Percentiles rank a stretch among this genome's conserved stretches.
Evolutionary conservation across 2,113 vertebrate species (phyloP).

Genomic region (Sinocyclocheilus maitianheensis): DNA sequence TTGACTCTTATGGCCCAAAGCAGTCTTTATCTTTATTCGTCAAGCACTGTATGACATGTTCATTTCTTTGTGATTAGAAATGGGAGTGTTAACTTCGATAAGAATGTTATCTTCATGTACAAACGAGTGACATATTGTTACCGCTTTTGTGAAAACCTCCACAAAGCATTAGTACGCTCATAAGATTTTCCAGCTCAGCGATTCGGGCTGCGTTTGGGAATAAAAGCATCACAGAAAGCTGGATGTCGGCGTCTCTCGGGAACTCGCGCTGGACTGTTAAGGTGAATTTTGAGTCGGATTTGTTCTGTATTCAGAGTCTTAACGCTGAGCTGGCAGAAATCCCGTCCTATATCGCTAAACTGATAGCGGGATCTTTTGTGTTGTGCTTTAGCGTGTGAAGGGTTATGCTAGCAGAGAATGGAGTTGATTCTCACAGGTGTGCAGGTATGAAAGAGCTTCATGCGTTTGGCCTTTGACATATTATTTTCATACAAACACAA

Average conservation of each 20-base stretch:
- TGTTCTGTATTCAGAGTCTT: conserved; percentile 28
- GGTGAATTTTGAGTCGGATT: conserved; percentile 45
- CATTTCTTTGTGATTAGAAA: background rate
- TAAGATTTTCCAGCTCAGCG: background rate
- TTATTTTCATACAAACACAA: background rate
- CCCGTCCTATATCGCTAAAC: conserved; percentile 4
- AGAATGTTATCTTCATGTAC: background rate
- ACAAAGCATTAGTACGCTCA: background rate
- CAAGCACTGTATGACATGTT: background rate
- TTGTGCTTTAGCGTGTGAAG: conserved; percentile 34
- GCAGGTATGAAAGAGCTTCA: background rate
- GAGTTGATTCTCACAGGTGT: conserved; percentile 10
- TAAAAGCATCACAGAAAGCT: background rate
- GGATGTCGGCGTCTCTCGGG: conserved; percentile 26
- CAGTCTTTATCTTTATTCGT: background rate
- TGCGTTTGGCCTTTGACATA: background rate
- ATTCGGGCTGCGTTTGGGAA: background rate
- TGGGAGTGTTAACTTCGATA: background rate
- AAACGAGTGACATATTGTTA: background rate
- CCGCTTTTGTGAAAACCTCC: background rate
- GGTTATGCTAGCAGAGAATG: conserved; percentile 22
- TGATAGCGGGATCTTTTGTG: conserved; percentile 28
- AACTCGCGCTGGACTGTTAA: conserved; percentile 15
- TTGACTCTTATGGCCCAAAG: background rate
- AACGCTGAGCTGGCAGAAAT: conserved; percentile 44